Conservation (phyloP, 2,888 invertebrate genomes). For the Synergus laeviventris region DNA sequence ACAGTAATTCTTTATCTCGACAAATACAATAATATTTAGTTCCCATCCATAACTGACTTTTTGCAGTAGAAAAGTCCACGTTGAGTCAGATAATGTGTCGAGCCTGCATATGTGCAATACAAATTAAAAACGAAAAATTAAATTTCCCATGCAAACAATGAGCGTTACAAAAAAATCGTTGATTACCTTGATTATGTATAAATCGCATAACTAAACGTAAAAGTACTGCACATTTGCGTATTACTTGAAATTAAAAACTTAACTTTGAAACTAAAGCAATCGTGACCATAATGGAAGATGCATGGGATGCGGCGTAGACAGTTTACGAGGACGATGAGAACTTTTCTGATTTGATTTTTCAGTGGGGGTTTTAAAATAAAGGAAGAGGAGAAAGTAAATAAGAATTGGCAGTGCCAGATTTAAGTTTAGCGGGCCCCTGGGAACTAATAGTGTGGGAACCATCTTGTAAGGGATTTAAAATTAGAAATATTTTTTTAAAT, state of each 20-base stretch:
- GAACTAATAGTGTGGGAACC: too few species aligned
- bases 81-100: too few species aligned
- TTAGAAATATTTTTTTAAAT: too few species aligned
- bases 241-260: not conserved
- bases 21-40: not conserved
- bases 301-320: not conserved
- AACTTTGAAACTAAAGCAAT: not conserved
- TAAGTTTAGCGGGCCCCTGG: too few species aligned
- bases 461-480: too few species aligned
- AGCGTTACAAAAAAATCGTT: not conserved
- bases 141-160: not conserved
- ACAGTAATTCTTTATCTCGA: not conserved
- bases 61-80: too few species aligned
- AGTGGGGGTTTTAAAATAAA: not conserved
- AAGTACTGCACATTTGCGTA: not conserved
- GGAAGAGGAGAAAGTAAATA: not conserved
- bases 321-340: conserved; percentile 6
- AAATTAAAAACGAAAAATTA: not conserved
- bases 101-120: not conserved
- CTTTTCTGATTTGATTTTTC: not conserved
- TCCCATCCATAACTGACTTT: not conserved
- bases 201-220: not conserved
- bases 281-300: not conserved
- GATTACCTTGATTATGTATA: not conserved
- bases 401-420: too few species aligned